phyloP scores from a whole-genome alignment of 2,113 vertebrate species.

The Nannospalax galili region DNA sequence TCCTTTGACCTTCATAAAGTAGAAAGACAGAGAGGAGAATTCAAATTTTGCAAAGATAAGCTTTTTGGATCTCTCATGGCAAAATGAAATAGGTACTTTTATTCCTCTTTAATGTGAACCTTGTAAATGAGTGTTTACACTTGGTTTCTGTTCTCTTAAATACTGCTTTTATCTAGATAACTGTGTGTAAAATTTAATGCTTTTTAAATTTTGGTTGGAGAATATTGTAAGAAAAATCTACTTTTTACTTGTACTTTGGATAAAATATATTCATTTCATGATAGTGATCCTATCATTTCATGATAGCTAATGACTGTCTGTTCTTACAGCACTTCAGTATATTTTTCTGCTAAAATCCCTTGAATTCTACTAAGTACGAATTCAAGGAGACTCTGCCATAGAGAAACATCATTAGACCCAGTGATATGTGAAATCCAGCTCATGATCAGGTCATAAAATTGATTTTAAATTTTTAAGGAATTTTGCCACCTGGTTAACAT shows the following conservation, averaged over 20 bases:
- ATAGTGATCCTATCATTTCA: conserved; percentile 50
- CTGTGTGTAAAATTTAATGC: neutral
- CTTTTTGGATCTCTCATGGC: conserved; percentile 19
- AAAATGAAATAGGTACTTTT: no score
- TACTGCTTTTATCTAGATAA: conserved; percentile 43
- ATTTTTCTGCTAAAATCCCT: neutral
- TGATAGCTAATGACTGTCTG: neutral
- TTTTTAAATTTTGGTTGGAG: conserved; percentile 21
- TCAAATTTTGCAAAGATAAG: neutral
- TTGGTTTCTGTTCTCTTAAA: conserved; percentile 58
- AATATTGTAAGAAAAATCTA: neutral
- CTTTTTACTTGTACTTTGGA: neutral
- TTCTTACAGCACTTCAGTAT: conserved; percentile 35
- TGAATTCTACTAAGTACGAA: neutral
- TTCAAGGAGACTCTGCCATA: neutral
- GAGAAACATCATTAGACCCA: neutral
- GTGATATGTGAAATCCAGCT: neutral
- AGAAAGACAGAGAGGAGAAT: conserved; percentile 33
- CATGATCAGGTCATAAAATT: neutral
- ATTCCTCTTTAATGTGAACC: conserved; percentile 6
- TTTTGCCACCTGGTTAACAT: conserved; percentile 1
- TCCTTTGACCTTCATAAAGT: neutral
- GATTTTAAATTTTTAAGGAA: conserved; percentile 44
- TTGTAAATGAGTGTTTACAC: neutral
- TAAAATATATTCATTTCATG: conserved; percentile 40